Evolutionary conservation across 2,797 vertebrate species (phyloP), one percentile per base, ranked within the genome.

Genomic region (Onychomys torridus): DNA sequence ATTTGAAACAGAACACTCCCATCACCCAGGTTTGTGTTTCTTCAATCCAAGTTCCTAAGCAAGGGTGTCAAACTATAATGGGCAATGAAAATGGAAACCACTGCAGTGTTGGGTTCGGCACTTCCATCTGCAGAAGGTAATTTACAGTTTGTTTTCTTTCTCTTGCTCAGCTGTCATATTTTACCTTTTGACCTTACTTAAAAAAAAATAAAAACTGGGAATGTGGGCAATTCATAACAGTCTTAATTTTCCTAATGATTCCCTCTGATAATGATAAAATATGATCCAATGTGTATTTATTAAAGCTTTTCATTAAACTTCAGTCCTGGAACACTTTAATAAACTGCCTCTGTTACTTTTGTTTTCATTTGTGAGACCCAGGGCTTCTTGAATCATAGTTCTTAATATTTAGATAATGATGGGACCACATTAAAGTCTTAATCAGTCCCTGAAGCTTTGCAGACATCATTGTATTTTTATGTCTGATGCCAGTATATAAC

Each of bases 381-480:
- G 97, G 92, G n/a, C 73, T 97, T 97, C 94, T 97, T 97, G 63
- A 97, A 96, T 97, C 69, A n/a, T 17, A 52, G 27, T 69, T 95
- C 97, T 91, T 97, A 96, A 97, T 95, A 97, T 97, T 98, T 98
- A 98, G 94, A 95, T 98, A 97, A 89, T 91, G 97, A 97, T 97
- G 97, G 96, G 59, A 97, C 93, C 93, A 96, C 76, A 96, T 97
- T 95, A 97, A 98, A 98, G 97, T 97, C 32, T 92, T 96, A 98
- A 97, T 98, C 97, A 97, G 90, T 97, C 97, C 92, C 94, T 95
- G 93, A 98, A 98, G 93, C 17, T 97, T 97, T 97, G 93, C 2
- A 96, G 96, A 82, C 59, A 69, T 97, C 94, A 93, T 96, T 97
- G 98, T 98, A 97, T 97, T 98, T 98, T 97, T 97, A 92, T 95